Conservation (phyloP, 2,888 invertebrate species). For the Plagiodera versicolora region DNA sequence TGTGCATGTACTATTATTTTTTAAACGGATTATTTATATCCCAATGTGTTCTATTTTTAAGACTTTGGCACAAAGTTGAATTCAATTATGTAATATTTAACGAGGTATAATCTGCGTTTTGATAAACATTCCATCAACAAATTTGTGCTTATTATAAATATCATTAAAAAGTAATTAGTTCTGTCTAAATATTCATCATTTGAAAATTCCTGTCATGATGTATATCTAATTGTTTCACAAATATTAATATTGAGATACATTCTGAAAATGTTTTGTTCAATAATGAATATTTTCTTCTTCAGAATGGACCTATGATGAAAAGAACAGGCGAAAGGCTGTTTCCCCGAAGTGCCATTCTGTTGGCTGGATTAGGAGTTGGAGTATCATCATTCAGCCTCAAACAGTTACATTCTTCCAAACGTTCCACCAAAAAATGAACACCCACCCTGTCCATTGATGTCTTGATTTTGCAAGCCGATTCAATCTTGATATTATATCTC, state of each 20-base stretch:
- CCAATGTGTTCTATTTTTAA: not conserved
- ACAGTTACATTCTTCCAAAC: conserved; percentile 41
- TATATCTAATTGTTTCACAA: too few species aligned
- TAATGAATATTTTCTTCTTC: conserved; percentile 12
- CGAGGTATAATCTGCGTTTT: not conserved
- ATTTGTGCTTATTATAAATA: too few species aligned
- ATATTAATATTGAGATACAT: too few species aligned
- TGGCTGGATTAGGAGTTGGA: conserved; percentile 51
- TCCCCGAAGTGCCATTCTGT: conserved; percentile 49
- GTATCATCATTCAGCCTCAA: conserved; percentile 52
- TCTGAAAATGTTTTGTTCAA: too few species aligned
- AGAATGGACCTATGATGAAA: conserved; percentile 23
- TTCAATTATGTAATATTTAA: not conserved
- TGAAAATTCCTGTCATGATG: too few species aligned
- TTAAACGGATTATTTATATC: not conserved
- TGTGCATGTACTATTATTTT: not conserved
- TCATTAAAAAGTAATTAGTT: too few species aligned
- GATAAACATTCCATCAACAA: not conserved
- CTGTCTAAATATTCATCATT: too few species aligned
- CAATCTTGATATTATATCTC: not conserved
- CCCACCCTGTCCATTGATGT: conserved; percentile 9
- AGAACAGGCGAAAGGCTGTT: conserved; percentile 44
- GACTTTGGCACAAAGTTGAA: not conserved
- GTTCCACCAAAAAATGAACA: conserved; percentile 19
- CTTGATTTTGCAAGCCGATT: conserved; percentile 3